A percentile compares a stretch with the other conserved stretches of the same genome.
These are phyloP conservation scores for Acanthopleura granulata DNA, from an alignment of 2,888 invertebrate genomes.

Conservation along the genomic window DNA sequence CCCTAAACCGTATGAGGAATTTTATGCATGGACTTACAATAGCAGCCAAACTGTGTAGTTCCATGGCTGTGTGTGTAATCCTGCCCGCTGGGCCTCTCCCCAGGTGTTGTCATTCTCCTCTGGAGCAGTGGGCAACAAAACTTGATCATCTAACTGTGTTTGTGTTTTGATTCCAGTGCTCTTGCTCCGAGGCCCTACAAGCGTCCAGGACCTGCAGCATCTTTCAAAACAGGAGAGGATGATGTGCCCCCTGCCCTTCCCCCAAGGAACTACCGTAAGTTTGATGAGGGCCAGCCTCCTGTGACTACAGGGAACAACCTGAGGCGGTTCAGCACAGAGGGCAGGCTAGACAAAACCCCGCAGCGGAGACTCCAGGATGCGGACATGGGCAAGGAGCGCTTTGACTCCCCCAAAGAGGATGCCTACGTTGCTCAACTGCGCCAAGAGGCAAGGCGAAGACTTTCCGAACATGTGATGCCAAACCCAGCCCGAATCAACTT, in stretches of 20 bases:
- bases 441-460: constrained; percentile 60
- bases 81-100: too few species aligned
- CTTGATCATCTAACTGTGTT: neutral
- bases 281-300: constrained; percentile 32
- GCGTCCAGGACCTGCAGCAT: constrained; percentile 23
- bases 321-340: constrained; percentile 20
- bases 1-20: too few species aligned
- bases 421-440: constrained; percentile 54
- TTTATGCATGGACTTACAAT: too few species aligned
- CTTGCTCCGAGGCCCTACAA: constrained; percentile 11
- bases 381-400: constrained; percentile 39
- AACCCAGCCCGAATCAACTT: constrained; percentile 28
- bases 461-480: constrained; percentile 46
- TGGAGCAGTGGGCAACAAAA: too few species aligned
- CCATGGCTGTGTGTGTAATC: too few species aligned
- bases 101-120: neutral
- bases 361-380: constrained; percentile 29
- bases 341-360: constrained; percentile 25
- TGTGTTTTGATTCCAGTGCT: neutral
- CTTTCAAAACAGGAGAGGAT: constrained; percentile 22
- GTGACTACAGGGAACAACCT: neutral
- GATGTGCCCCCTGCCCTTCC: constrained; percentile 55
- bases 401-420: constrained; percentile 49
- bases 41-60: too few species aligned
- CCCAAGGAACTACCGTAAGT: constrained; percentile 43